Percentiles rank a stretch among this genome's conserved stretches.
Conservation (phyloP, 2,797 vertebrate species). For the Pseudocheirus occidentalis region DNA sequence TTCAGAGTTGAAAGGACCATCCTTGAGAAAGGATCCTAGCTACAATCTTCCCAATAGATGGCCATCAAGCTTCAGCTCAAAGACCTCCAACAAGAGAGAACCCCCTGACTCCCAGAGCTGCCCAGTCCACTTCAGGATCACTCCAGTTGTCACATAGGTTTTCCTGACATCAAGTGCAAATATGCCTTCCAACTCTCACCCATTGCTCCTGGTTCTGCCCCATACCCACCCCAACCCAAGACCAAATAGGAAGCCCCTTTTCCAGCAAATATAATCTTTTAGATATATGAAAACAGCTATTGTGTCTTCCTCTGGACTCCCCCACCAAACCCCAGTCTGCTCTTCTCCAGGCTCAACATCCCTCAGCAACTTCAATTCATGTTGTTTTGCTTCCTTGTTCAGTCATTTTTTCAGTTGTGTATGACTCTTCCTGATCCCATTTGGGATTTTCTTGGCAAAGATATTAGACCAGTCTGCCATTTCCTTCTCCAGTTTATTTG, state of each 20-base stretch:
- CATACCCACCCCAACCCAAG: not conserved
- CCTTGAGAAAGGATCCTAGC: not conserved
- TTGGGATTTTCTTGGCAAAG: not conserved
- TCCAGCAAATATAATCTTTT: not conserved
- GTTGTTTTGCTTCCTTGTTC: not conserved
- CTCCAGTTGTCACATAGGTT: not conserved
- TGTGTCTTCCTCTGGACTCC: not conserved
- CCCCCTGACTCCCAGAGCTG: not conserved
- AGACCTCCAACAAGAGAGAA: not conserved
- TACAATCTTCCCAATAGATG: not conserved
- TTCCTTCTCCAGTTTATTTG: not conserved
- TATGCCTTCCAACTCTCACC: not conserved
- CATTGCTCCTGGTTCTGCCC: not conserved
- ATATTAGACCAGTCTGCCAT: not conserved
- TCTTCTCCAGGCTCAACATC: not conserved
- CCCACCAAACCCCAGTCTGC: not conserved
- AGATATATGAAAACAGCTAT: not conserved
- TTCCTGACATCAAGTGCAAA: not conserved
- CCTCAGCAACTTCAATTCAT: not conserved
- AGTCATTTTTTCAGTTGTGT: not conserved
- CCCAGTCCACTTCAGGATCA: not conserved
- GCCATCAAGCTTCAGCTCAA: not conserved
- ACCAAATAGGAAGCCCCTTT: not conserved
- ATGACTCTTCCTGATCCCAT: not conserved
- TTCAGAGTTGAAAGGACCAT: not conserved